Evolutionary conservation across 2,113 vertebrate genomes (phyloP), one percentile per base, ranked within the genome.

Genomic region (Lethenteron reissneri): DNA sequence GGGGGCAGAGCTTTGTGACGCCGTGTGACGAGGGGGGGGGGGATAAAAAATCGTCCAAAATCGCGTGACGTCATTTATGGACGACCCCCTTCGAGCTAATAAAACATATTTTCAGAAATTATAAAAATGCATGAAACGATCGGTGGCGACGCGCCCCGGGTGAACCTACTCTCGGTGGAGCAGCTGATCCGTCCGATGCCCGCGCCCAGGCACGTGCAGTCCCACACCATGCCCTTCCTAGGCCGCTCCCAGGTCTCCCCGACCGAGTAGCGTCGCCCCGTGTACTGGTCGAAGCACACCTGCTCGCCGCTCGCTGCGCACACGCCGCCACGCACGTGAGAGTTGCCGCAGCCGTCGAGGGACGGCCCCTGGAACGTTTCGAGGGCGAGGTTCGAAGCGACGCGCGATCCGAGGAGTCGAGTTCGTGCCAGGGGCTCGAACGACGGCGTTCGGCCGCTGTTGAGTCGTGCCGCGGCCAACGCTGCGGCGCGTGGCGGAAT

Each of bases 181-280:
- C 95, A 99, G 81, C 90, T 95, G 78, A 99, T 94, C 78, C 90
- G 87, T 13, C 84, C 87, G 72, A 82, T 83, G 11, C 88, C 85
- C 5, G 88, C 89, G 57, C 95, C 89, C 2, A 97, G 88, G 69
- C 95, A 99, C 69, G 91, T 95, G 79, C 95, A 99, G 81, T 99
- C 92, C 95, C 95, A 99, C 72, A 92, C 95, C 87, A 95, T 89
- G 72, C 84, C 82, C 58, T 97, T 90, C 77, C 90, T 92, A 2
- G 90, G 87, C 25, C 89, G 87, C 78, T 97, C 91, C 0, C 94
- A 99, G 2, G 88, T 97, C 72, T 89, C 86, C 11, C 95, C 95
- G 1, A 99, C 89, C 12, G 78, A 79, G 77, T 99, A 96, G 8
- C 85, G 84, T 74, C 78, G 83, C 12, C 80, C 81, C 57, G 90